Evolutionary conservation across 2,888 invertebrate genomes (phyloP), one percentile per base, ranked within the genome.

Genomic region (Leptura quadrifasciata): DNA sequence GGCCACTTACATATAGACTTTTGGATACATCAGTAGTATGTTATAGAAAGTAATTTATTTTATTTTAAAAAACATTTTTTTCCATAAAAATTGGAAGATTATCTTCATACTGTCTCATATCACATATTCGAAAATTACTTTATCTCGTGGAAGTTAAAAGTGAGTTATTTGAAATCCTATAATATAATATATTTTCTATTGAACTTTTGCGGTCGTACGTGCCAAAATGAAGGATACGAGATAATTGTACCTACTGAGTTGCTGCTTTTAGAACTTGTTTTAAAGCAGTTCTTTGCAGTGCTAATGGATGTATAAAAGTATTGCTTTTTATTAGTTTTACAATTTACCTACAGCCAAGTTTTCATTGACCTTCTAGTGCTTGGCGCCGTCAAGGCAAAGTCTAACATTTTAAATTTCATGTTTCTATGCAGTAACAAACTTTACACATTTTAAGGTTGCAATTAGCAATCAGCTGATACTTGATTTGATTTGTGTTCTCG

Each of bases 251-350:
- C 20, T 27, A 21, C 60, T 60, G 15, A n/a, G 60, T 60, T 27
- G 27, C 20, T 24, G 61, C 31, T 12, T n/a, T 18, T 35, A 39
- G 35, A 63, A 63, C 63, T 20, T 12, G 63, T 63, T 63, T 39
- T 39, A 12, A 20, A 63, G 18, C 35, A 31, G 63, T 18, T 63
- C 35, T 18, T 63, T 63, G 35, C 63, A 63, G 63, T 31, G 35
- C 39, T 63, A 63, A 63, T 63, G 63, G 63, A 27, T 39, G 39
- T 18, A 39, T 63, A 15, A 63, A 35, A 39, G 15, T 47, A 47
- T 63, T 31, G 15, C 63, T 35, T 63, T 63, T 63, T 39, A 63
- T 27, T n/a, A 60, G 60, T 60, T 60, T 27, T n/a, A n/a, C n/a
- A n/a, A n/a, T n/a, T n/a, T 60, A 27, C 24, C 60, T n/a, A n/a